These are phyloP conservation scores for Agrilus planipennis DNA, from an alignment of 1,140 invertebrate species.

Conservation along the genomic window DNA sequence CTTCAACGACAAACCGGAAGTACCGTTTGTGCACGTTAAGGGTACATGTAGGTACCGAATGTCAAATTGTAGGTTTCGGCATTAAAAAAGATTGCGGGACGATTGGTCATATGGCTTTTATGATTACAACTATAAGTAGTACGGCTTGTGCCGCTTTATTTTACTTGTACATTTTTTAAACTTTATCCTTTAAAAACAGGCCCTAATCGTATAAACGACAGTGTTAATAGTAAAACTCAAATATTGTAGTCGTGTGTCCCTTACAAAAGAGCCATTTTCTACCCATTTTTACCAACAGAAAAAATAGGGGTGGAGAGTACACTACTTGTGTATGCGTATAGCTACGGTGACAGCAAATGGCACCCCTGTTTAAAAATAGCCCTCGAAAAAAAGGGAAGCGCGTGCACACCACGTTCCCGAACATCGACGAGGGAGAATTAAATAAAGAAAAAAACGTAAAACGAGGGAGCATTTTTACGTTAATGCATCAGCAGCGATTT, in stretches of 20 bases:
- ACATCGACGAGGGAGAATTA: conserved; percentile 6
- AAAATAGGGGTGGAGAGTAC: conserved; percentile 5
- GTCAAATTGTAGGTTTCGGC: too few species aligned
- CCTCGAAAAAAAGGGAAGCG: conserved; percentile 10
- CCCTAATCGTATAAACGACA: too few species aligned
- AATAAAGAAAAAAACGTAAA: conserved; percentile 12
- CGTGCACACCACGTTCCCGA: conserved; percentile 13
- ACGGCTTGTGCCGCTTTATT: too few species aligned
- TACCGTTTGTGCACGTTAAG: too few species aligned
- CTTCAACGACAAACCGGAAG: too few species aligned
- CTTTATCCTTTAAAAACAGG: too few species aligned
- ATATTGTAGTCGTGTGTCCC: conserved; percentile 9
- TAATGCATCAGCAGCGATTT: conserved; percentile 9
- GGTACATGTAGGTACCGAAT: too few species aligned
- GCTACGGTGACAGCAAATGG: not conserved
- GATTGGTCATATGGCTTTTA: too few species aligned
- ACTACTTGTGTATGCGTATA: too few species aligned
- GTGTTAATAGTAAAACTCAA: not conserved
- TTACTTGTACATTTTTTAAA: too few species aligned
- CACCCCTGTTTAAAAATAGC: conserved; percentile 7
- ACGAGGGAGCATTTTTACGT: conserved; percentile 12
- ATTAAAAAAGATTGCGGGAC: too few species aligned
- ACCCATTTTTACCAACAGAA: not conserved
- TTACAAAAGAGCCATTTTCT: conserved; percentile 10
- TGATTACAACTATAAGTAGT: too few species aligned